phyloP scores from a whole-genome alignment of 2,113 vertebrate genomes.

The Macrotis lagotis region DNA sequence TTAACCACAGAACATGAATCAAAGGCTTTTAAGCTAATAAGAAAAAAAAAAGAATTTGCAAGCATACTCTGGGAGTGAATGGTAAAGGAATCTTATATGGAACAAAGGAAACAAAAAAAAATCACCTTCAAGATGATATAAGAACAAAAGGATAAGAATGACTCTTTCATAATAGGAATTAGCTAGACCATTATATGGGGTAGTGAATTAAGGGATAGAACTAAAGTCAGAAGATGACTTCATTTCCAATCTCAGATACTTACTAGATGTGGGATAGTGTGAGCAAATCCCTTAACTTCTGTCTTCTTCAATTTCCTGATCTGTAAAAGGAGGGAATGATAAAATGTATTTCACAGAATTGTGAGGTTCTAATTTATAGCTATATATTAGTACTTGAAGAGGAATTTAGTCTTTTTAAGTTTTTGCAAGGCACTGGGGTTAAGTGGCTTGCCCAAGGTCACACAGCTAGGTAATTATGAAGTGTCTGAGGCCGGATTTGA shows the following conservation, averaged over 20 bases:
- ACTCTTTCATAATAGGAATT: neutral
- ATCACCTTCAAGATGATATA: neutral
- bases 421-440: too few species aligned
- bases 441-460: too few species aligned
- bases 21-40: neutral
- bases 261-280: neutral
- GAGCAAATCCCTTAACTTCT: neutral
- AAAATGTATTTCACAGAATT: neutral
- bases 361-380: neutral
- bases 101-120: neutral
- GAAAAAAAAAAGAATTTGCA: neutral
- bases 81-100: neutral
- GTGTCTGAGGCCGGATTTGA: too few species aligned
- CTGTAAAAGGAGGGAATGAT: neutral
- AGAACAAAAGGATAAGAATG: neutral
- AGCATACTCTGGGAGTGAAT: neutral
- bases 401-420: too few species aligned
- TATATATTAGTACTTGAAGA: neutral
- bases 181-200: neutral
- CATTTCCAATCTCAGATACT: neutral
- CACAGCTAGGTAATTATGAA: too few species aligned
- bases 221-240: neutral
- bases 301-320: slow-evolving; percentile 4
- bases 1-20: neutral
- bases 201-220: neutral